Base-by-base conservation (phyloP, 2,888 invertebrate genomes). In the Dicyrtomina minuta region DNA sequence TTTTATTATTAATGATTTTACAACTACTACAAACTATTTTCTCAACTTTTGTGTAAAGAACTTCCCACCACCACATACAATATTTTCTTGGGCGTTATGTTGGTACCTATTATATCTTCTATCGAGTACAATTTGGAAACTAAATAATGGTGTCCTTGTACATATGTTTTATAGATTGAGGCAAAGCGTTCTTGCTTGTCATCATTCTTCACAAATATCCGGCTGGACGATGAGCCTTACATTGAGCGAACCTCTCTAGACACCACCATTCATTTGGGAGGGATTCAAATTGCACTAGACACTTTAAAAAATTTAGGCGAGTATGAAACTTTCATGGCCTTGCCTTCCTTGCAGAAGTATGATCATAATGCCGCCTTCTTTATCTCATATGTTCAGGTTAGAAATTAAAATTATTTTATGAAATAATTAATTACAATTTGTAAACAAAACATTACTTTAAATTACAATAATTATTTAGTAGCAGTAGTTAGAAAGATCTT, bases 341-440 rank as follows among this genome's bases (percentile, higher is more conserved):
- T 77, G 2, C 84, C 84, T 3, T 83, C 83, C 1, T 78, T 85
- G 71, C 84, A 85, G 74, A 80, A 78, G 51, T 82, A 81, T 61
- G 84, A 83, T 77, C 83, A 84, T 66, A 81, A 83, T 33, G 83
- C 84, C 58, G 80, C 86, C 68, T 87, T 86, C 80, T 87, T 85
- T 79, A 77, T 87, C 13, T 79, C 85, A 1, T 86, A 84, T 77
- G 83, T 85, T 13, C 87, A 87, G 82, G 84, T 84, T 33, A 33
- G 33, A 33, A 80, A 74, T 70, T 46, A 53, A 17, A 43, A 26
- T 33, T 33, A 24, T 33, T 26, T 58, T 33, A 24, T 33, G 1
- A 27, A 59, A 55, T 8, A 55, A 24, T 12, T 51, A 33, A 33
- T n/a, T n/a, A n/a, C n/a, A n/a, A n/a, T n/a, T 15, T 66, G 20